Base-by-base conservation (phyloP, 1,140 invertebrate species). In the Drosophila kohkoa region DNA sequence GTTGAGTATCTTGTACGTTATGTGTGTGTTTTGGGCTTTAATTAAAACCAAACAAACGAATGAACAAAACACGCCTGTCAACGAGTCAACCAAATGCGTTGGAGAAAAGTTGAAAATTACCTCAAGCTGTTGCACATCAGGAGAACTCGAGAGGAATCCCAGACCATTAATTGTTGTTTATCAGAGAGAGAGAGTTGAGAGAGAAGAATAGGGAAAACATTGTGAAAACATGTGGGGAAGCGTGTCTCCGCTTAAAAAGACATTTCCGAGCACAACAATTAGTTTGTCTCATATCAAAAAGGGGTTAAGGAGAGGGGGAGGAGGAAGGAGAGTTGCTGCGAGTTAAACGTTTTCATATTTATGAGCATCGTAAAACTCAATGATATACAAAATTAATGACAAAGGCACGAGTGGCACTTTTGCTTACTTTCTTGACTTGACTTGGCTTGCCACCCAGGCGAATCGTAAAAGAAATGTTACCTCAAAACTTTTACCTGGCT, bases 371-470 rank as follows among this genome's bases (percentile, higher is more conserved):
- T 91, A 91, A 91, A 91, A 91, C 83, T 78, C 88, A 91, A 91
- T 91, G 88, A 91, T 91, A 91, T 88, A 91, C 83, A 87, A 91
- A 91, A 91, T 91, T 91, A 91, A 91, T 91, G 88, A 85, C 83
- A 85, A 79, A 83, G 83, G 74, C 80, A 54, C 83, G 79, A 88
- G 74, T 83, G 77, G 67, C 83, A 80, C 81, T 81, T 83, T 68
- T 77, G 77, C 73, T 71, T 74, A 67, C 74, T 73, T 67, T 67
- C 54, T 25, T 25, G 20, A 25, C 20, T 25, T 25, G 20, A 25
- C 20, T 25, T 25, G 4, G 20, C 20, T 25, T 75, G 73, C 62
- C 76, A 69, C 82, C 81, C 82, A 77, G 41, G 82, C 80, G 83
- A 87, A 87, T 87, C 77, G 85, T 87, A 89, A 88, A 89, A 88